These are phyloP conservation scores for Ferrisia virgata DNA, from an alignment of 2,888 invertebrate species.

Conservation along the genomic window DNA sequence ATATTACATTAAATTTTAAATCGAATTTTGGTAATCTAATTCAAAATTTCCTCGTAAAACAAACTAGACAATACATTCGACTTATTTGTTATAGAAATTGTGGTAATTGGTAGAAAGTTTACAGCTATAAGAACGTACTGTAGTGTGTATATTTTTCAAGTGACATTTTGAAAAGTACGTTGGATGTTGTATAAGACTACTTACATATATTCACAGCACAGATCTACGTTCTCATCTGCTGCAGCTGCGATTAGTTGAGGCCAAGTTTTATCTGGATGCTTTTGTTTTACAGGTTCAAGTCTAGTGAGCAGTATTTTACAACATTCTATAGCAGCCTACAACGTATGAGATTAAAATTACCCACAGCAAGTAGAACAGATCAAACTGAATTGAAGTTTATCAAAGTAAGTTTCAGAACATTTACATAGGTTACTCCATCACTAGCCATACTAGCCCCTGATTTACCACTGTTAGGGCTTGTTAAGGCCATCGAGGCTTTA, in stretches of 20 bases:
- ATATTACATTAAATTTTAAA: not conserved
- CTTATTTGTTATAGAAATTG: no score
- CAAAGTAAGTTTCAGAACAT: no score
- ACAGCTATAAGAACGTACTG: no score
- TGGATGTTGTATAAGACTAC: not conserved
- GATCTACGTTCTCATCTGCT: not conserved
- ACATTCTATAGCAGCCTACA: constrained; percentile 33
- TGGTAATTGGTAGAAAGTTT: no score
- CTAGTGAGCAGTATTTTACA: constrained; percentile 55
- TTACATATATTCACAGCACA: constrained; percentile 24
- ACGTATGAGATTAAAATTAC: no score
- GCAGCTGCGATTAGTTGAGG: constrained; percentile 57
- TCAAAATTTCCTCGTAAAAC: no score
- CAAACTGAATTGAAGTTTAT: no score
- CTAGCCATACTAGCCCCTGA: constrained; percentile 53
- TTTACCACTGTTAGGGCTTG: not conserved
- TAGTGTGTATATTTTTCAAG: no score
- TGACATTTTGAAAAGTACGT: no score
- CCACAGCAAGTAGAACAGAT: no score
- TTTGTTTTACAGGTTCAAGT: constrained; percentile 68
- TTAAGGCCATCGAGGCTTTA: constrained; percentile 52
- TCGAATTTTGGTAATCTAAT: not conserved
- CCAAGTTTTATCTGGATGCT: constrained; percentile 75
- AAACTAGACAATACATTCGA: no score
- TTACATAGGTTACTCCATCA: constrained; percentile 51